Base-by-base conservation (phyloP, 2,113 vertebrate species). In the Cisticola juncidis region DNA sequence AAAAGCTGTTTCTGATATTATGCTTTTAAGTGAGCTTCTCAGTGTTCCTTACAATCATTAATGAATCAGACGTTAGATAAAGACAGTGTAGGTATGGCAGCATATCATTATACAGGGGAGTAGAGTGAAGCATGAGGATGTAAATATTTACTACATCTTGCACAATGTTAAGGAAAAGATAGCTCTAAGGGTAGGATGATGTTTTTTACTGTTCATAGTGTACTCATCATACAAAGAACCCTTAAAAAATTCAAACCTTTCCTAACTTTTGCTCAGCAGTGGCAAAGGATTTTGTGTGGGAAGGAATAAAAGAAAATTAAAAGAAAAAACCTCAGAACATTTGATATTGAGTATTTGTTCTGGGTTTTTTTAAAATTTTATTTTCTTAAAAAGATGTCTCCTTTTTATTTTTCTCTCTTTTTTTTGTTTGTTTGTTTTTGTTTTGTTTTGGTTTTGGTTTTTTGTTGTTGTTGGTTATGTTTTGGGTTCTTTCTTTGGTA, bases 81-180 rank as follows among this genome's bases (percentile, higher is more conserved):
- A 94, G 91, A 87, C 74, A 89, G 74, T 91, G 84, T 91, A 95
- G 68, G 42, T 89, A 94, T 95, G 96, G 95, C 95, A 97, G 93
- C 91, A 65, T 95, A 94, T 95, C 81, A 92, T 97, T 95, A 95
- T 66, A 91, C 81, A 93, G 66, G 47, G 78, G 71, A 91, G 62
- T 74, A 87, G 84, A 86, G 57, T 88, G 87, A 95, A 95, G 78
- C 56, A 31, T 77, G 58, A 87, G 58, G 74, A 82, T 76, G 50
- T 85, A 95, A 95, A 96, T 95, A 96, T 95, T 95, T 94, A 94
- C 93, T 76, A 91, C 78, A 51, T 83, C 64, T 90, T 74, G 38
- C 80, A 91, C 0, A 4, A 47, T 58, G 80, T 70, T 93, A 72
- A 83, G 79, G 54, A 82, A 90, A 88, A 93, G 92, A 93, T 70